A percentile compares a stretch with the other conserved stretches of the same genome.
Evolutionary conservation across 23 tunicate species (phyloP).

Genomic region (Oikopleura vanhoeffeni): DNA sequence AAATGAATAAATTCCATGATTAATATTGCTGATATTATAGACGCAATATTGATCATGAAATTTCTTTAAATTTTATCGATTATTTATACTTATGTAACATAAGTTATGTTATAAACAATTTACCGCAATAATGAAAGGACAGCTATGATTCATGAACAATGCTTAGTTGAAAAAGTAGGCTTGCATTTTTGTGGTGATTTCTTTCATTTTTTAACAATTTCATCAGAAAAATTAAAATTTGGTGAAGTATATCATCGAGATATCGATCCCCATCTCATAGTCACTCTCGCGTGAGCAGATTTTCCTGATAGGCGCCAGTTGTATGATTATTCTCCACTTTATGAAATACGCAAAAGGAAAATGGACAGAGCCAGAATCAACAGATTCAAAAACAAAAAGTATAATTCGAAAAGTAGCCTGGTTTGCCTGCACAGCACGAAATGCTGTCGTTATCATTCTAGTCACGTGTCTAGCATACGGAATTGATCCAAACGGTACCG

Average conservation of each 20-base stretch:
- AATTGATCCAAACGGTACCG: background rate
- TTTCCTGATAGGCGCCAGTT: background rate
- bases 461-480: background rate
- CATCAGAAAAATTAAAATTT: background rate
- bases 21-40: too few species aligned
- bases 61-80: too few species aligned
- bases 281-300: too few species aligned
- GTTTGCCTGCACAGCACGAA: background rate
- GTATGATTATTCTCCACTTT: background rate
- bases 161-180: background rate
- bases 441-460: background rate
- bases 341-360: background rate
- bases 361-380: background rate
- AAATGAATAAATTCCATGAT: too few species aligned
- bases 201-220: background rate
- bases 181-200: background rate
- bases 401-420: background rate
- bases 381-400: background rate
- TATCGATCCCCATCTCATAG: too few species aligned
- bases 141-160: too few species aligned
- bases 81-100: too few species aligned
- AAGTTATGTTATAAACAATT: too few species aligned
- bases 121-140: too few species aligned
- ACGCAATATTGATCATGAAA: too few species aligned
- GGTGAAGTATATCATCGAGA: too few species aligned